Percentiles rank a stretch among this genome's conserved stretches.
Conservation (phyloP, 2,888 invertebrate genomes). For the Sphaerophoria taeniata region DNA sequence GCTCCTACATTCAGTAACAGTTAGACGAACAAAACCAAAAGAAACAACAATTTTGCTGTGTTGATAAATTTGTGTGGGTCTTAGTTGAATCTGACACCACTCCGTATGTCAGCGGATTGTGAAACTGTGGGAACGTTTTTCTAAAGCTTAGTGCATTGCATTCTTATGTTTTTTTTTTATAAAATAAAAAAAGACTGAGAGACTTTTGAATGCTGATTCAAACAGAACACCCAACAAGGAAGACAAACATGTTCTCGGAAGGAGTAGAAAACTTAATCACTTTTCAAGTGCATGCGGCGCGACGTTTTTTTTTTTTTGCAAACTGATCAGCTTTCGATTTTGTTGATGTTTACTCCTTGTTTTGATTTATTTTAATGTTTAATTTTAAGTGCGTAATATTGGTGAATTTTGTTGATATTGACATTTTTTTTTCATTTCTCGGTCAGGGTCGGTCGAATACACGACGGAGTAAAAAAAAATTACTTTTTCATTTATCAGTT, state of each 20-base stretch:
- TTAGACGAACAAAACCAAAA: background rate
- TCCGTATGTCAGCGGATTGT: constrained; percentile 55
- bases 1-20: constrained; percentile 11
- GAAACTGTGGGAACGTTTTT: constrained; percentile 65
- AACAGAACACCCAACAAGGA: constrained; percentile 1
- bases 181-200: constrained; percentile 45
- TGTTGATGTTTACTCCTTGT: constrained; percentile 13
- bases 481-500: background rate
- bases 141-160: constrained; percentile 31
- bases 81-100: constrained; percentile 58
- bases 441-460: constrained; percentile 58
- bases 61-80: constrained; percentile 50
- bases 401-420: constrained; percentile 3
- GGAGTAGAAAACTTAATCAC: constrained; percentile 34
- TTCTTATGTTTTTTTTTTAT: constrained; percentile 28
- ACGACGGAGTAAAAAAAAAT: background rate
- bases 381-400: background rate
- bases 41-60: constrained; percentile 24
- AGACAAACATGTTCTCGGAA: background rate
- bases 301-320: background rate
- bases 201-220: constrained; percentile 25
- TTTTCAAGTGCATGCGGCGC: constrained; percentile 40
- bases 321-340: background rate
- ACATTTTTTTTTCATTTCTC: constrained; percentile 26
- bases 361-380: constrained; percentile 2